Conservation (phyloP, 2,797 vertebrate species). For the Rhinophrynus dorsalis region DNA sequence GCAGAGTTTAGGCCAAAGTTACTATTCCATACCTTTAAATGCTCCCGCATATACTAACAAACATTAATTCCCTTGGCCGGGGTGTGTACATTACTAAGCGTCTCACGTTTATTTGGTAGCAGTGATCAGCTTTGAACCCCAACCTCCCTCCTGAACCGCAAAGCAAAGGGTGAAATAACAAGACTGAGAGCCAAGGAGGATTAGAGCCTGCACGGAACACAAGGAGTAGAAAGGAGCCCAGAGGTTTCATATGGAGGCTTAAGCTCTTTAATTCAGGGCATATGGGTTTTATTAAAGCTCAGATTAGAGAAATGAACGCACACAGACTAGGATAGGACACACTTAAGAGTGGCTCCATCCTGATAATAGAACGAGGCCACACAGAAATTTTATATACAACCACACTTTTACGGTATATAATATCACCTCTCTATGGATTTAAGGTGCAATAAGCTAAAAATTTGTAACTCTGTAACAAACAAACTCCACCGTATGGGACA, state of each 20-base stretch:
- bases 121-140: slow-evolving; percentile 29
- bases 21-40: no score
- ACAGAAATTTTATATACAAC: not conserved
- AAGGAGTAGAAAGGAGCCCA: slow-evolving; percentile 32
- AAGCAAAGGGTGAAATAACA: slow-evolving; percentile 47
- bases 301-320: slow-evolving; percentile 43
- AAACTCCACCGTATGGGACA: no score
- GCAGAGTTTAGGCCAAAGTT: no score
- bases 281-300: slow-evolving; percentile 43
- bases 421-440: no score
- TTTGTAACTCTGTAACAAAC: no score
- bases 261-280: slow-evolving; percentile 45
- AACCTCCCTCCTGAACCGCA: slow-evolving; percentile 36
- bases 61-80: not conserved
- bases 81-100: not conserved
- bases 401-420: no score
- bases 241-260: slow-evolving; percentile 42
- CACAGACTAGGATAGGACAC: slow-evolving; percentile 12
- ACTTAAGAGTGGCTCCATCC: slow-evolving; percentile 13
- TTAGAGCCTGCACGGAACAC: slow-evolving; percentile 46
- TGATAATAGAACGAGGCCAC: slow-evolving; percentile 12
- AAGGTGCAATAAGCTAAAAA: no score
- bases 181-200: slow-evolving; percentile 39
- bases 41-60: no score
- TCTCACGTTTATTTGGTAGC: slow-evolving; percentile 11